phyloP scores from a whole-genome alignment of 2,888 invertebrate species.

The Theretra japonica region DNA sequence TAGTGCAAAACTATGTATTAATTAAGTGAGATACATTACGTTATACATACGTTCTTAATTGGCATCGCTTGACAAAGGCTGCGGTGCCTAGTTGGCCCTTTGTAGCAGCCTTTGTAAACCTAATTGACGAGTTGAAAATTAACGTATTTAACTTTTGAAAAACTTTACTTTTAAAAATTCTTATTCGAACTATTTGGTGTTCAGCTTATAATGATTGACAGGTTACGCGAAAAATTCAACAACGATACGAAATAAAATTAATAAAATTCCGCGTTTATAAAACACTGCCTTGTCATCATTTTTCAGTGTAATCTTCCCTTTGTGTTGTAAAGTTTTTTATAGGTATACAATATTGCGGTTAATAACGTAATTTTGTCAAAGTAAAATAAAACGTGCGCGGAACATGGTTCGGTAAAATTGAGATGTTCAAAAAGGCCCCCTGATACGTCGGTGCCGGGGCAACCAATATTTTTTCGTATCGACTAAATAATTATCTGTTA shows the following conservation, averaged over 20 bases:
- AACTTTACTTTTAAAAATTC: not conserved
- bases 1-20: slow-evolving; percentile 63
- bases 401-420: slow-evolving; percentile 56
- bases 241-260: not conserved
- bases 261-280: not conserved
- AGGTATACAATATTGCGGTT: slow-evolving; percentile 36
- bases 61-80: slow-evolving; percentile 39
- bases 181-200: not conserved
- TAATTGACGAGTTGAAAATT: not conserved
- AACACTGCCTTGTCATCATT: not conserved
- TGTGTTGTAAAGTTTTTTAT: slow-evolving; percentile 9
- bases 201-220: too few relatives aligned
- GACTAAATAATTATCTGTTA: slow-evolving; percentile 79
- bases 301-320: not conserved
- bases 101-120: not conserved
- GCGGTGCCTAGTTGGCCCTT: slow-evolving; percentile 31
- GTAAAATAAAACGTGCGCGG: slow-evolving; percentile 28
- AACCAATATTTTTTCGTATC: slow-evolving; percentile 79
- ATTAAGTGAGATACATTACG: slow-evolving; percentile 74
- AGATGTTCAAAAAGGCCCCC: slow-evolving; percentile 71
- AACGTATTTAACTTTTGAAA: not conserved
- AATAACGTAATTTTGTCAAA: slow-evolving; percentile 40
- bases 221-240: too few relatives aligned
- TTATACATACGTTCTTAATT: slow-evolving; percentile 69
- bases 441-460: slow-evolving; percentile 61